phyloP scores from a whole-genome alignment of 2,888 invertebrate genomes.

The Liopterus haemorrhoidalis region DNA sequence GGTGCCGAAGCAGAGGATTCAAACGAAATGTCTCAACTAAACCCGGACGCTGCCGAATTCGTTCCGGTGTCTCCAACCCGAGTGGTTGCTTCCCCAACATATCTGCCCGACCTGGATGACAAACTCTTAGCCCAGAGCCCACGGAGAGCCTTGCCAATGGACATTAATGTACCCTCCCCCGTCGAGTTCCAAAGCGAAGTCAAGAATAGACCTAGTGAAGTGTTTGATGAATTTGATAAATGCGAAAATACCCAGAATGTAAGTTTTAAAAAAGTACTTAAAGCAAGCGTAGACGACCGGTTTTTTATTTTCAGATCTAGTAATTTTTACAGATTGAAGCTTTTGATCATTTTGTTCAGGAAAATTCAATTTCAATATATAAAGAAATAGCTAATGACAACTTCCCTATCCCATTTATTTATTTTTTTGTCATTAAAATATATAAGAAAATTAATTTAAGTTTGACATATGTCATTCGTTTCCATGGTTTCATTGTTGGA shows the following conservation, averaged over 20 bases:
- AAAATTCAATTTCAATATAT: too few relatives aligned
- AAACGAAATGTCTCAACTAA: constrained; percentile 69
- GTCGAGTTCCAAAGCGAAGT: constrained; percentile 61
- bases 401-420: neutral
- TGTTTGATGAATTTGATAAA: constrained; percentile 50
- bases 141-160: constrained; percentile 59
- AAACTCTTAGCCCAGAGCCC: constrained; percentile 64
- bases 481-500: too few relatives aligned
- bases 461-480: too few relatives aligned
- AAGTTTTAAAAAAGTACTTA: too few relatives aligned
- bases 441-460: too few relatives aligned
- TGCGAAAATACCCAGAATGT: constrained; percentile 49
- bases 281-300: too few relatives aligned
- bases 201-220: constrained; percentile 57
- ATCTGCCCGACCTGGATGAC: constrained; percentile 34
- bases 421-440: neutral
- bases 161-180: constrained; percentile 52
- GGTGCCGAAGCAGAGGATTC: constrained; percentile 43
- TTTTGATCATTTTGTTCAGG: too few relatives aligned
- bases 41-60: constrained; percentile 83
- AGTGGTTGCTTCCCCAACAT: constrained; percentile 43
- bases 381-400: too few relatives aligned
- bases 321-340: too few relatives aligned
- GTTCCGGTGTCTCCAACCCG: constrained; percentile 61
- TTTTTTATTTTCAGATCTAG: too few relatives aligned